Percentiles rank a stretch among this genome's conserved stretches.
Evolutionary conservation across 2,888 invertebrate genomes (phyloP).

Genomic region (Epiblema foenella): DNA sequence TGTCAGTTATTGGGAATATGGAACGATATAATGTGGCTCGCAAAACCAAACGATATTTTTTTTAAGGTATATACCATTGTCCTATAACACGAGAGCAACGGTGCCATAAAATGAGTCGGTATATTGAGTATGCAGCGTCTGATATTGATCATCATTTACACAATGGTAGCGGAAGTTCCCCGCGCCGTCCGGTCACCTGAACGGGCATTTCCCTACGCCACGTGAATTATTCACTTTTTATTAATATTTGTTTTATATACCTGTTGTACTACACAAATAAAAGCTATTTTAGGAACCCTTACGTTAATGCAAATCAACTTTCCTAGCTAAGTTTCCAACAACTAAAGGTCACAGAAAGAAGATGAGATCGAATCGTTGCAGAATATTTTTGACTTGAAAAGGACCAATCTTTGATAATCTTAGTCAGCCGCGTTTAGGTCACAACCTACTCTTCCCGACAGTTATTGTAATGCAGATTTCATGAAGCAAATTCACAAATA

Average conservation of each 20-base stretch:
- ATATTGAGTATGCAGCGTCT: background rate
- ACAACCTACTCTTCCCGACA: constrained; percentile 12
- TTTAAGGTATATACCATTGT: background rate
- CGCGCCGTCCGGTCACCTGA: constrained; percentile 60
- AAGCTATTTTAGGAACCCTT: background rate
- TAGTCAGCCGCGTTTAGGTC: background rate
- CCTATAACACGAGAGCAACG: background rate
- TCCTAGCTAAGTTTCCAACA: background rate
- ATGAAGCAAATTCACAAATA: background rate
- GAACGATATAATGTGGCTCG: too few relatives aligned
- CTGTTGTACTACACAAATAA: constrained; percentile 4
- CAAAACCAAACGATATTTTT: too few relatives aligned
- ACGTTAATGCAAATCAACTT: background rate
- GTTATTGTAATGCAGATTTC: constrained; percentile 33
- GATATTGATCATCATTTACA: constrained; percentile 53
- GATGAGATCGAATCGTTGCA: constrained; percentile 6
- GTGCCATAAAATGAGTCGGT: background rate
- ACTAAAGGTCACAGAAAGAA: constrained; percentile 18
- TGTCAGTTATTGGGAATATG: too few relatives aligned
- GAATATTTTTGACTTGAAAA: constrained; percentile 13
- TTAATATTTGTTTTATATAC: constrained; percentile 46
- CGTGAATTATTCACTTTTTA: constrained; percentile 52
- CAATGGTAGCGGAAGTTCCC: constrained; percentile 65
- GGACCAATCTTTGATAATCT: constrained; percentile 17
- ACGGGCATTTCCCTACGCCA: constrained; percentile 57